Percentiles rank a stretch among this genome's conserved stretches.
These are phyloP conservation scores for Diphyllodes magnificus DNA, from an alignment of 2,113 vertebrate species.

Conservation along the genomic window DNA sequence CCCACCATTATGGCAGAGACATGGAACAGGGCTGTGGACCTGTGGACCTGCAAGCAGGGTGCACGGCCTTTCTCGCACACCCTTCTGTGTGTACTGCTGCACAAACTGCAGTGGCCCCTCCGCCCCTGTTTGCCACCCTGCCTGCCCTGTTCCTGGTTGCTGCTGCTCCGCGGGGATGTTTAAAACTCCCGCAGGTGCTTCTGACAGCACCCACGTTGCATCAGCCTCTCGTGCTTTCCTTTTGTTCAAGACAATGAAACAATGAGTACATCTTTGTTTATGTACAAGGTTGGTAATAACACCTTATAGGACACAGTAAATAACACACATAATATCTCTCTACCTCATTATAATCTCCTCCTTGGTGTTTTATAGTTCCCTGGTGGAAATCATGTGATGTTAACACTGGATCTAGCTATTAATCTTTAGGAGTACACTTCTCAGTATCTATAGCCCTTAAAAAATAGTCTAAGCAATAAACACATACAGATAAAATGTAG, in stretches of 20 bases:
- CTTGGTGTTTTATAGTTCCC: neutral
- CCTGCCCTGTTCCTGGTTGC: accelerated
- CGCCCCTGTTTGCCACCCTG: too few relatives aligned
- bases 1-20: neutral
- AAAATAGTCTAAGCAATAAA: neutral
- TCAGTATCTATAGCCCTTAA: neutral
- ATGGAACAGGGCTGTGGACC: neutral
- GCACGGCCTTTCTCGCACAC: accelerated
- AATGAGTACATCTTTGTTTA: neutral
- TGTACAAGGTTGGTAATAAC: neutral
- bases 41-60: neutral
- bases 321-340: neutral
- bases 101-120: neutral
- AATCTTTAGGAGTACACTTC: neutral
- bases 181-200: accelerated
- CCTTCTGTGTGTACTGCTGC: neutral
- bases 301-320: neutral
- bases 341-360: constrained; percentile 20
- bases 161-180: neutral
- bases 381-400: neutral
- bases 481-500: neutral
- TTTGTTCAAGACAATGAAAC: neutral
- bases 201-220: neutral
- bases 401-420: neutral
- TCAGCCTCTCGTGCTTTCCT: neutral